These are phyloP conservation scores for Megalops cyprinoides DNA, from an alignment of 2,797 vertebrate species.

Conservation along the genomic window DNA sequence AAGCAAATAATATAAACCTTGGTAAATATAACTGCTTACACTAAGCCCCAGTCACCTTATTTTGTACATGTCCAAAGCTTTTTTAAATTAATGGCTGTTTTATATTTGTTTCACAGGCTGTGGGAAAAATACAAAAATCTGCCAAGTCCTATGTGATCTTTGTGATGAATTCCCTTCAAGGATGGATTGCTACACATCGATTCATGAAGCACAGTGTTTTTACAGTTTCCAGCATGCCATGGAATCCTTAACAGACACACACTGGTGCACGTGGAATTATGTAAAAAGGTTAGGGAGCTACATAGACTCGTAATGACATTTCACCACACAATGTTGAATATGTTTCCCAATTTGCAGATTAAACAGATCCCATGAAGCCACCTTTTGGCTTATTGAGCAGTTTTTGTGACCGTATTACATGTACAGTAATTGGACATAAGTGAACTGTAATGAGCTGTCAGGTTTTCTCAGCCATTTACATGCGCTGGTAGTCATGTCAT, in stretches of 20 bases:
- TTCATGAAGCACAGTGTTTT: fast-evolving
- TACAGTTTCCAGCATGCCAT: not conserved
- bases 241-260: slow-evolving; percentile 49
- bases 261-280: slow-evolving; percentile 70
- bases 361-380: too few species aligned
- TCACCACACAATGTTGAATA: not conserved
- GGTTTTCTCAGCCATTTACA: too few species aligned
- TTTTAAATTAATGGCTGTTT: not conserved
- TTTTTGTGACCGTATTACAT: too few species aligned
- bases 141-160: fast-evolving
- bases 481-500: too few species aligned
- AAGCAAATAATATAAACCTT: too few species aligned
- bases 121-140: not conserved
- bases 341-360: too few species aligned
- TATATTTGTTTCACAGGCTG: slow-evolving; percentile 50
- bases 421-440: too few species aligned
- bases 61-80: slow-evolving; percentile 21
- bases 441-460: too few species aligned
- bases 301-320: too few species aligned
- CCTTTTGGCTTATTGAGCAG: too few species aligned
- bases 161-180: fast-evolving
- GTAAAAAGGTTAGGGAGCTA: slow-evolving; percentile 64
- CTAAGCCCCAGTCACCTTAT: too few species aligned
- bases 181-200: slow-evolving; percentile 32
- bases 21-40: too few species aligned